Evolutionary conservation across 2,113 vertebrate species (phyloP).

Genomic region (Thymallus thymallus): DNA sequence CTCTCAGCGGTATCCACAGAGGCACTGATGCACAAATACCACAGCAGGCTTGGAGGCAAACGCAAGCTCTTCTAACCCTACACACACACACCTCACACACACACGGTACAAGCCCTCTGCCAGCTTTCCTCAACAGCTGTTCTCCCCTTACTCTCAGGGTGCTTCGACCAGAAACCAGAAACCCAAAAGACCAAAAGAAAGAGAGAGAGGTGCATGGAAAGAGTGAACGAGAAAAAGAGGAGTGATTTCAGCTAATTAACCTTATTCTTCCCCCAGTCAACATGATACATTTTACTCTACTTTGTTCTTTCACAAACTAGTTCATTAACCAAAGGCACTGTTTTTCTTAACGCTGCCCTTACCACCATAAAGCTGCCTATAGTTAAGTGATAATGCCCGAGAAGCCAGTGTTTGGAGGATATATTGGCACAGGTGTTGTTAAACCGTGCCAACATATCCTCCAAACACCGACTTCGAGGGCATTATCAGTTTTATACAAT

Average conservation of each 20-base stretch:
- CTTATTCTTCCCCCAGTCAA: background rate
- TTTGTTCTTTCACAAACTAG: background rate
- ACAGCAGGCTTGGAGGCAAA: conserved; percentile 36
- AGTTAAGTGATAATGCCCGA: too few relatives aligned
- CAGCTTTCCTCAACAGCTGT: conserved; percentile 46
- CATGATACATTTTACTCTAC: background rate
- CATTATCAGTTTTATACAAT: too few relatives aligned
- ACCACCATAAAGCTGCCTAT: conserved; percentile 25
- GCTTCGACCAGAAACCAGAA: background rate
- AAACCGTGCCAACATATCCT: too few relatives aligned
- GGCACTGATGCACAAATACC: conserved; percentile 41
- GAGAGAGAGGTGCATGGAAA: conserved; percentile 13
- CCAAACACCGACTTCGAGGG: too few relatives aligned
- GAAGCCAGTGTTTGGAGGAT: too few relatives aligned
- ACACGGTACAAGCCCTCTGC: conserved; percentile 9
- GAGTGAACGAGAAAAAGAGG: background rate
- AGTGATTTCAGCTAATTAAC: background rate
- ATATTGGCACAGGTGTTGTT: too few relatives aligned
- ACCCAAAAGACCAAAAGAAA: background rate
- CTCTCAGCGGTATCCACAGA: conserved; percentile 21
- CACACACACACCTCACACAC: conserved; percentile 40
- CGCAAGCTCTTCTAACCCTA: conserved; percentile 2
- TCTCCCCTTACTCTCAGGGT: conserved; percentile 5
- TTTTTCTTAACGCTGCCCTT: background rate
- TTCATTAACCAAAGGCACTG: background rate